Conservation (phyloP, 2,888 invertebrate genomes). For the Tetramorium bicarinatum region DNA sequence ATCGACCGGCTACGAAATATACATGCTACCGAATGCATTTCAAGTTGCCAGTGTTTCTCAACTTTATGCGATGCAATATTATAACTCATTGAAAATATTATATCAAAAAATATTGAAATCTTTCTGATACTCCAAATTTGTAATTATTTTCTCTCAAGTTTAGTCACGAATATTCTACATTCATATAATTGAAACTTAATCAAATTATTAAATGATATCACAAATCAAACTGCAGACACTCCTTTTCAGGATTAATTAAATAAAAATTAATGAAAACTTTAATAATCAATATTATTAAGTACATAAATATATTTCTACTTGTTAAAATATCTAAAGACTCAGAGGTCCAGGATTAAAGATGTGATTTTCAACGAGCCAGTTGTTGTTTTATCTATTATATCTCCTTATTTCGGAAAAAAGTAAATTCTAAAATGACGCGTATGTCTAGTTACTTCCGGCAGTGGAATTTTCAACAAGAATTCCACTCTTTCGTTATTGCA, state of each 20-base stretch:
- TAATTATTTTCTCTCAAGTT: background rate
- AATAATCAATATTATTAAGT: background rate
- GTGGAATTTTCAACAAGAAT: constrained; percentile 33
- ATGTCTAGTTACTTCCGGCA: background rate
- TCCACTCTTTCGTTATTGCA: constrained; percentile 26
- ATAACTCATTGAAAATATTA: background rate
- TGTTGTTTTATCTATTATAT: background rate
- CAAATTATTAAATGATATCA: background rate
- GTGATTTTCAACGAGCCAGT: background rate
- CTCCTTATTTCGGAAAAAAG: constrained; percentile 3
- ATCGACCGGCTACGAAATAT: constrained; percentile 60
- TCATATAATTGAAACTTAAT: background rate
- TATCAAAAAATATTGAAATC: background rate
- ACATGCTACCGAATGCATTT: constrained; percentile 61
- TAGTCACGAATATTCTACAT: background rate
- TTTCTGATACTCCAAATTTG: background rate
- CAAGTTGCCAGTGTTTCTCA: constrained; percentile 55
- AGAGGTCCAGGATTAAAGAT: background rate
- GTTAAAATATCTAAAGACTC: background rate
- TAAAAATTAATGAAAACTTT: background rate
- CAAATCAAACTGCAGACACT: background rate
- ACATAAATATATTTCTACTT: background rate
- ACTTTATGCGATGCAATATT: background rate
- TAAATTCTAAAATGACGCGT: background rate
- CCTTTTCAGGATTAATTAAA: background rate